A percentile compares a stretch with the other conserved stretches of the same genome.
Evolutionary conservation across 2,888 invertebrate species (phyloP).

Genomic region (Lepidocyrtoides sp.): DNA sequence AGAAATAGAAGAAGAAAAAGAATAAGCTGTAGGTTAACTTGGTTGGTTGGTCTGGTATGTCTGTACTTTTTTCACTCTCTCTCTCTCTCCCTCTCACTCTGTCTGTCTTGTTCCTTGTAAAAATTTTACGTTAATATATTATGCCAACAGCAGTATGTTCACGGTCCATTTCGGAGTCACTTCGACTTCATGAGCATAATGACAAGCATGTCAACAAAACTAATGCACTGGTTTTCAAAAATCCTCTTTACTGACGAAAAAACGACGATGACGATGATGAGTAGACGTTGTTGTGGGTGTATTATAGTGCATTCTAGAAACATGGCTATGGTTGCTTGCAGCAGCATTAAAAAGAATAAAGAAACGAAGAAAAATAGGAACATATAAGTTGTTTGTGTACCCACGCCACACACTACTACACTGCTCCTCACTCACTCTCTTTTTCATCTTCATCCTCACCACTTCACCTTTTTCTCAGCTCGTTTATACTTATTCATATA

Average conservation of each 20-base stretch:
- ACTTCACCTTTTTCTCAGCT: constrained; percentile 36
- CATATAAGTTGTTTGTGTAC: constrained; percentile 21
- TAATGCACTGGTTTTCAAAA: constrained; percentile 72
- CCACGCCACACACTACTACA: constrained; percentile 21
- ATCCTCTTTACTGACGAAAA: constrained; percentile 54
- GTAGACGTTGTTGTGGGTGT: neutral
- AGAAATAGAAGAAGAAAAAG: constrained; percentile 8
- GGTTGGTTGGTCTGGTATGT: constrained; percentile 15
- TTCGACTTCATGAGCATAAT: constrained; percentile 65
- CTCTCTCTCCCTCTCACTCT: neutral
- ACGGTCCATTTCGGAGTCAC: constrained; percentile 78
- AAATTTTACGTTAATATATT: constrained; percentile 60
- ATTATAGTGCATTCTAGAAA: constrained; percentile 12
- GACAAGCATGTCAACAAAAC: constrained; percentile 76
- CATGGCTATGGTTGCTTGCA: neutral
- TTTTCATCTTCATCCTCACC: constrained; percentile 48
- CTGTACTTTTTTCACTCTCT: neutral
- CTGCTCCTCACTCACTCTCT: constrained; percentile 26
- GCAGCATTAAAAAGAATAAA: neutral
- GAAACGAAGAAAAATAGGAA: neutral
- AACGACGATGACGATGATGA: neutral
- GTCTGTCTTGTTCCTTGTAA: too few relatives aligned
- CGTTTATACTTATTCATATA: constrained; percentile 51
- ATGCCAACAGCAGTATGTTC: constrained; percentile 62
- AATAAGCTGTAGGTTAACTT: constrained; percentile 43